Conservation (phyloP, 1,140 invertebrate genomes). For the Cydia splendana region DNA sequence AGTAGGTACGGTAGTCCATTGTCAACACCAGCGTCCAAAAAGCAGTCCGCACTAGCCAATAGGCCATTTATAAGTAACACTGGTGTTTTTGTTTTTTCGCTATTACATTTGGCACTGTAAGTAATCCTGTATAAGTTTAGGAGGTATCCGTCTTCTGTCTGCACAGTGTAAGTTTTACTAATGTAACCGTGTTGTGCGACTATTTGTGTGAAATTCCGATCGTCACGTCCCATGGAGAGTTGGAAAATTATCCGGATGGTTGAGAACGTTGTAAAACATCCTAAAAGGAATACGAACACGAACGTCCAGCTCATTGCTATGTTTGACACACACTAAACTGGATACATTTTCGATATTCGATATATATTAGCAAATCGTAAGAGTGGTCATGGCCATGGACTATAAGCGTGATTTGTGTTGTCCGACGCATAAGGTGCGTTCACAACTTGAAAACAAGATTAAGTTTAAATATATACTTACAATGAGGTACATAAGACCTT, state of each 20-base stretch:
- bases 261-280: not conserved
- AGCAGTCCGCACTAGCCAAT: slow-evolving; percentile 83
- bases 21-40: slow-evolving; percentile 82
- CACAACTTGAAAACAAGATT: not conserved
- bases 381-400: not conserved
- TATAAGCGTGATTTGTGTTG: not conserved
- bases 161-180: slow-evolving; percentile 52
- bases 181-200: slow-evolving; percentile 48
- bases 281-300: slow-evolving; percentile 4
- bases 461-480: too few relatives aligned
- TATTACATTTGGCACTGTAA: slow-evolving; percentile 45
- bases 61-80: slow-evolving; percentile 82
- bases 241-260: not conserved
- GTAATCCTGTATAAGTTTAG: slow-evolving; percentile 74
- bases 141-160: slow-evolving; percentile 79
- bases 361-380: not conserved
- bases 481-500: too few relatives aligned
- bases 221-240: not conserved
- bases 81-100: slow-evolving; percentile 41
- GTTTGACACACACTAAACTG: not conserved
- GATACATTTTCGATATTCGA: slow-evolving; percentile 1
- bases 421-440: not conserved
- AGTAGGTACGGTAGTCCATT: slow-evolving; percentile 83
- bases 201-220: slow-evolving; percentile 54
- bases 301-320: slow-evolving; percentile 10